Evolutionary conservation across 1,140 invertebrate genomes (phyloP), one percentile per base, ranked within the genome.

Genomic region (Drosophila parvula): DNA sequence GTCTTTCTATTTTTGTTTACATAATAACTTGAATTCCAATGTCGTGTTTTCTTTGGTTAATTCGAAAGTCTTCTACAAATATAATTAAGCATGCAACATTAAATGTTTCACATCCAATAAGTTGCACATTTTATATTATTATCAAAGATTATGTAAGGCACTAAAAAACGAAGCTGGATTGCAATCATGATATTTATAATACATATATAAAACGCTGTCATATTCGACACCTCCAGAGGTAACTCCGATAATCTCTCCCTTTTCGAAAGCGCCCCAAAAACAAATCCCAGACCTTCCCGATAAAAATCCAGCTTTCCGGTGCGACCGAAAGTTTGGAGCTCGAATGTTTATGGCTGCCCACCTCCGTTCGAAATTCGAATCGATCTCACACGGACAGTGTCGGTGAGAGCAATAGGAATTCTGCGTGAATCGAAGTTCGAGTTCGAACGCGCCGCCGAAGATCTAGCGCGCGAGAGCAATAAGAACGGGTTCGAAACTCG

Each of bases 401-500:
- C 53, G 28, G 69, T 71, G 69, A 50, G 69, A 71, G 55, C 65
- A 71, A 71, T 71, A 71, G 57, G 69, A 71, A 71, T 59, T 41
- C 27, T 22, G 48, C 32, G 27, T 11, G 11, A 22, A 11, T 10
- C 38, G 44, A 36, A 36, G 36, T 45, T 34, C 65, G 65, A 69
- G 62, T 68, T 71, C 68, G 68, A 57, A 68, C 48, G 40, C 8
- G 32, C 30, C 11, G 27, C 6, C 5, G 14, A 50, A 36, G 69
- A 71, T 71, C 69, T 48, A 18, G 28, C 43, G 27, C 27, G 79
- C 59, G 79, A 59, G 82, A 79, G 81, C 83, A 88, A 89, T 88
- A 89, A 56, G 83, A 88, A 89, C 61, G 41, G 60, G 61, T 62
- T 60, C 82, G 70, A 79, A 81, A 53, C 18, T 18, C 62, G 41